Evolutionary conservation across 2,797 vertebrate species (phyloP).

Genomic region (Hypotaenidia okinawae): DNA sequence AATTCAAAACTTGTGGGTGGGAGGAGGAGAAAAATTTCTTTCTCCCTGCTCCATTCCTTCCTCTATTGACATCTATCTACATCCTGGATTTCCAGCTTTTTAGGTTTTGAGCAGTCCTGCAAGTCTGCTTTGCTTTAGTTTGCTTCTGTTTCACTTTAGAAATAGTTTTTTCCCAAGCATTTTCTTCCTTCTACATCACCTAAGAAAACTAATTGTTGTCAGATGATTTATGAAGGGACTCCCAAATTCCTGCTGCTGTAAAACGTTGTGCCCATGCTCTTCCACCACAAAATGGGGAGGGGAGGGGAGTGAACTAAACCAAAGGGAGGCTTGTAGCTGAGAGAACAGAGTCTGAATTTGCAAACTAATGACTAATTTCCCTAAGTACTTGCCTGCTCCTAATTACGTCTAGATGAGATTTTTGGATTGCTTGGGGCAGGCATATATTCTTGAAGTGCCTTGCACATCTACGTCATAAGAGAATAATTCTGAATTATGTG

Average conservation of each 20-base stretch:
- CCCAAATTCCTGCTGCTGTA: background rate
- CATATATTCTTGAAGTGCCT: conserved; percentile 20
- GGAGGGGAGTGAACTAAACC: background rate
- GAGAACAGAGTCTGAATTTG: conserved; percentile 31
- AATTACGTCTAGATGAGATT: conserved; percentile 64
- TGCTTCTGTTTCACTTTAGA: background rate
- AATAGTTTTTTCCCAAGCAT: background rate
- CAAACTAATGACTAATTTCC: conserved; percentile 65
- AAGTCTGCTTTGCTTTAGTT: background rate
- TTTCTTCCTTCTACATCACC: background rate
- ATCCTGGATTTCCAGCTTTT: background rate
- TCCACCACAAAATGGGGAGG: background rate
- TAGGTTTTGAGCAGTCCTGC: background rate
- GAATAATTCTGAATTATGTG: conserved; percentile 21
- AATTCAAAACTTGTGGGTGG: background rate
- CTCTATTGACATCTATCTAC: background rate
- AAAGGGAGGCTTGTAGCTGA: background rate
- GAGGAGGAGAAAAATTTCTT: background rate
- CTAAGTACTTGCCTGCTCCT: conserved; percentile 45
- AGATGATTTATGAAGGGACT: background rate
- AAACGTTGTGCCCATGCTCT: background rate
- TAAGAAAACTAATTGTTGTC: background rate
- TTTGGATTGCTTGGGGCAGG: conserved; percentile 30
- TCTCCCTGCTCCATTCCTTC: background rate
- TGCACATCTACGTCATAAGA: background rate